Evolutionary conservation across 1,140 invertebrate genomes (phyloP).

Genomic region (Druon quercuslanigerum): DNA sequence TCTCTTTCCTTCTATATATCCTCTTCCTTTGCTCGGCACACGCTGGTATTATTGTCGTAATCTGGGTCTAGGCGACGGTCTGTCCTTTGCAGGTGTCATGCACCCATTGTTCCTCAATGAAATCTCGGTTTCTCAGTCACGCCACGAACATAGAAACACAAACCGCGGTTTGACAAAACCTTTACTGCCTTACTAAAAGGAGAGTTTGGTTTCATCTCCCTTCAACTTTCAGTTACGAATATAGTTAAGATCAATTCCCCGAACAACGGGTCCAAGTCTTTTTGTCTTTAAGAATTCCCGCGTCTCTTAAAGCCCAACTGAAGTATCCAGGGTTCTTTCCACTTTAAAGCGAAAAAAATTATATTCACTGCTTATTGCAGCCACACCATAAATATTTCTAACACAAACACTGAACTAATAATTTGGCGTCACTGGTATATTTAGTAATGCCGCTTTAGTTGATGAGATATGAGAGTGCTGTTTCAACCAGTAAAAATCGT

Average conservation of each 20-base stretch:
- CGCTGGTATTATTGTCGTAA: constrained; percentile 63
- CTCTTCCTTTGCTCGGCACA: constrained; percentile 43
- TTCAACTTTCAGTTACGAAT: constrained; percentile 39
- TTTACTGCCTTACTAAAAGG: constrained; percentile 40
- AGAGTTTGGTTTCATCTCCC: constrained; percentile 26
- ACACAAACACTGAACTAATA: too few species aligned
- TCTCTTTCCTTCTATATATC: constrained; percentile 42
- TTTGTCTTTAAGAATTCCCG: background rate
- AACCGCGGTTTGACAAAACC: constrained; percentile 49
- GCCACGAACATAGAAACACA: constrained; percentile 39
- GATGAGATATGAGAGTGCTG: too few species aligned
- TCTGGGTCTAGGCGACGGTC: constrained; percentile 64
- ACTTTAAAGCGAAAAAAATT: too few species aligned
- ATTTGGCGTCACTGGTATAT: too few species aligned
- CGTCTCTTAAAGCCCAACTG: too few species aligned
- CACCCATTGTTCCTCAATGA: constrained; percentile 67
- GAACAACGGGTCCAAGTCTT: background rate
- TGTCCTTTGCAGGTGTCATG: constrained; percentile 65
- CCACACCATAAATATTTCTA: too few species aligned
- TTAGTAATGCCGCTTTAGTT: too few species aligned
- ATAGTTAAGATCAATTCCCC: constrained; percentile 34
- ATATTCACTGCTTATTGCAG: too few species aligned
- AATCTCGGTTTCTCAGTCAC: constrained; percentile 58
- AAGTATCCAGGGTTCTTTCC: too few species aligned
- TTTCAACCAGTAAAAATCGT: too few species aligned